Percentiles rank a stretch among this genome's conserved stretches.
phyloP scores from a whole-genome alignment of 2,888 invertebrate genomes.

The Polydrusus pterygomalis region DNA sequence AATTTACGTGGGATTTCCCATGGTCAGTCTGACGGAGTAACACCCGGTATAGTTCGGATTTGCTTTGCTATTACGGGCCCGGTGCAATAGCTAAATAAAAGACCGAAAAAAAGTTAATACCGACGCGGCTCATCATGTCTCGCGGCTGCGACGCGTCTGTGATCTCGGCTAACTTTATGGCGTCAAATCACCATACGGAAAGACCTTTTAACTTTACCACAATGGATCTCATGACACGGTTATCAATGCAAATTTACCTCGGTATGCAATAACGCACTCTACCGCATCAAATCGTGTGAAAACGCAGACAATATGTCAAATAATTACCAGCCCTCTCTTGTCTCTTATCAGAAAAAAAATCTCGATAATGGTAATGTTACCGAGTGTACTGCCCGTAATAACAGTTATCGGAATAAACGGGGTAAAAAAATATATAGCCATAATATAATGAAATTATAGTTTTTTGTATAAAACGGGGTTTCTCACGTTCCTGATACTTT shows the following conservation, averaged over 20 bases:
- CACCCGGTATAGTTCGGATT: no score
- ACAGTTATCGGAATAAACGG: background rate
- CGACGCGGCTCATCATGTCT: no score
- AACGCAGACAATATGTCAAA: background rate
- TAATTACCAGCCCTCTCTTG: background rate
- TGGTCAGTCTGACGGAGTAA: no score
- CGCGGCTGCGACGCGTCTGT: no score
- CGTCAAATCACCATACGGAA: no score
- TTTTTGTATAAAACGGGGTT: background rate
- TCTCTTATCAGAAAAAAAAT: background rate
- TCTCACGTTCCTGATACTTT: background rate
- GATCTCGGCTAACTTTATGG: no score
- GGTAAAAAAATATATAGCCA: background rate
- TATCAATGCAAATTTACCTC: background rate
- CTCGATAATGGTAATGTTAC: background rate
- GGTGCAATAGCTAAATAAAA: no score
- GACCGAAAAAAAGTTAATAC: no score
- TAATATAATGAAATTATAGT: background rate
- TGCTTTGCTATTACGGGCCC: no score
- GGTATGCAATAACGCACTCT: background rate
- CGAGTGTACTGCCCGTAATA: background rate
- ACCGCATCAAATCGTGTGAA: background rate
- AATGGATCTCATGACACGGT: no score
- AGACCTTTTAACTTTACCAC: no score
- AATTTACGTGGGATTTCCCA: no score